Percentiles rank a stretch among this genome's conserved stretches.
These are phyloP conservation scores for Nesoenas mayeri DNA, from an alignment of 2,113 vertebrate species.

Conservation along the genomic window DNA sequence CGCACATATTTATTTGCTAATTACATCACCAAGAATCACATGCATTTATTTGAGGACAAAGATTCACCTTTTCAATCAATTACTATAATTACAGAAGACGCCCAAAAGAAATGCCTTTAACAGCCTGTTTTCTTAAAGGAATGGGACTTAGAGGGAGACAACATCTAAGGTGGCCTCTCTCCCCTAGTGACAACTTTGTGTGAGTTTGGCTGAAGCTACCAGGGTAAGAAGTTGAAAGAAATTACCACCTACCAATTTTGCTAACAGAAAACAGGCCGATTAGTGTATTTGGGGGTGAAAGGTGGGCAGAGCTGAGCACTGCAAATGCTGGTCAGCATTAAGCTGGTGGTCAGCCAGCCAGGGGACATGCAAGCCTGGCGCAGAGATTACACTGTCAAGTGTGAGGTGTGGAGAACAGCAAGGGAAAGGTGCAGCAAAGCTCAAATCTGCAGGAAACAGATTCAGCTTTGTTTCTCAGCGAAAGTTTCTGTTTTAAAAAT, in stretches of 20 bases:
- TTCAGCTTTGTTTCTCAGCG: not conserved
- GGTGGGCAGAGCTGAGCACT: not conserved
- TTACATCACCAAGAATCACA: not conserved
- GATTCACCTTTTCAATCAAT: not conserved
- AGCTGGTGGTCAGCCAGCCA: not conserved
- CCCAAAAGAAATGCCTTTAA: not conserved
- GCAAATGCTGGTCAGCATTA: not conserved
- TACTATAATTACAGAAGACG: not conserved
- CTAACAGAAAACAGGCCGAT: not conserved
- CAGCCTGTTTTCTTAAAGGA: not conserved
- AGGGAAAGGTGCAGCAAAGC: not conserved
- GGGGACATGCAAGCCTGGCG: not conserved
- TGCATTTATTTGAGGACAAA: not conserved
- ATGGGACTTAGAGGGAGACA: not conserved
- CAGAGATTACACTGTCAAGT: not conserved
- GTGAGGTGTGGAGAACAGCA: not conserved
- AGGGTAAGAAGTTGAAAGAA: not conserved
- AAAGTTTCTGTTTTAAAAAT: not conserved
- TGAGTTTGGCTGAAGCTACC: not conserved
- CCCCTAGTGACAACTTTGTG: fast-evolving
- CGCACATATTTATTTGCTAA: not conserved
- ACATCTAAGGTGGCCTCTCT: not conserved
- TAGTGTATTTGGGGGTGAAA: not conserved
- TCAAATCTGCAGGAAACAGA: not conserved
- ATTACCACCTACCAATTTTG: not conserved